These are phyloP conservation scores for Drosophila buzzatii DNA, from an alignment of 2,888 invertebrate species.

Conservation along the genomic window DNA sequence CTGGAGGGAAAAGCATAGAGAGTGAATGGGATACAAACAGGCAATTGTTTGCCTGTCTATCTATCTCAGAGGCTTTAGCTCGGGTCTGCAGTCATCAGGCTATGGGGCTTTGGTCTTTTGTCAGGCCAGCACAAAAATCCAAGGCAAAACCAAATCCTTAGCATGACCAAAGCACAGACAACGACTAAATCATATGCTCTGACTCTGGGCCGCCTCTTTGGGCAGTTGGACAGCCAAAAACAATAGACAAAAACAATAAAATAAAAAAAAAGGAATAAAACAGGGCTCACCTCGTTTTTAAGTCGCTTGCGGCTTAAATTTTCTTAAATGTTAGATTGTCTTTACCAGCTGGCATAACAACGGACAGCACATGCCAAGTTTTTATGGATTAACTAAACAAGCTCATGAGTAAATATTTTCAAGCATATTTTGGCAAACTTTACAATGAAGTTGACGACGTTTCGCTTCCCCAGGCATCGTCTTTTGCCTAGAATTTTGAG, in stretches of 20 bases:
- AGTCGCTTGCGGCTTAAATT: slow-evolving; percentile 80
- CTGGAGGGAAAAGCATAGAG: background rate
- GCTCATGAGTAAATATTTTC: slow-evolving; percentile 80
- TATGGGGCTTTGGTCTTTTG: slow-evolving; percentile 58
- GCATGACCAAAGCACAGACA: slow-evolving; percentile 34
- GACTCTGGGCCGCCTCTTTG: slow-evolving; percentile 8
- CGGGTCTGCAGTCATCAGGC: slow-evolving; percentile 33
- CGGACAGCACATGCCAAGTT: slow-evolving; percentile 67
- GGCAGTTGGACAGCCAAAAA: slow-evolving; percentile 35
- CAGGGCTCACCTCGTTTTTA: slow-evolving; percentile 68
- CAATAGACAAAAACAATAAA: background rate
- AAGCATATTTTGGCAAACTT: slow-evolving; percentile 75
- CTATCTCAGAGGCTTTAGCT: slow-evolving; percentile 72
- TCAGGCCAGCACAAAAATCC: slow-evolving; percentile 52
- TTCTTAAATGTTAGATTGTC: slow-evolving; percentile 78
- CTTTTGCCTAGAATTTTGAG: slow-evolving; percentile 60
- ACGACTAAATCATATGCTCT: slow-evolving; percentile 72
- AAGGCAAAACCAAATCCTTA: slow-evolving; percentile 61
- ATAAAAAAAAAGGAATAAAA: background rate
- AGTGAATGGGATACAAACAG: slow-evolving; percentile 69
- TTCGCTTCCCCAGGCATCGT: slow-evolving; percentile 7
- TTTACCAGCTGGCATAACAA: slow-evolving; percentile 34
- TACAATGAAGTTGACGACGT: slow-evolving; percentile 63
- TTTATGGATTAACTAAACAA: slow-evolving; percentile 82
- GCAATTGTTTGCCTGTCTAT: slow-evolving; percentile 79